Base-by-base conservation (phyloP, 2,888 invertebrate species). In the Digitonthophagus gazella region DNA sequence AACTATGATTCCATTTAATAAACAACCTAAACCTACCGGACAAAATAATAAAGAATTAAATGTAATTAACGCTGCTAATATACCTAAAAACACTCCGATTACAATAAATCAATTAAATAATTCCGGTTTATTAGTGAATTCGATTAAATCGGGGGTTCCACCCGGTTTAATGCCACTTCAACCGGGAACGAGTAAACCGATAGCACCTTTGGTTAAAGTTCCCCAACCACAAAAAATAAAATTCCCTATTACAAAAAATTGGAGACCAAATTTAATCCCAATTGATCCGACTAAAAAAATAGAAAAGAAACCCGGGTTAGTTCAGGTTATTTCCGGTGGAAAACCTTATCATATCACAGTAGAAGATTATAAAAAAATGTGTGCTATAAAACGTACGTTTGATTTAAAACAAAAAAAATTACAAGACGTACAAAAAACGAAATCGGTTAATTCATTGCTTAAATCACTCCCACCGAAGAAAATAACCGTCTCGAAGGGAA, bases 291-390 rank as follows among this genome's bases (percentile, higher is more conserved):
- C 65, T 15, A 80, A 80, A 73, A 80, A 79, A 69, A 67, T 74
- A 2, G 75, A 78, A 58, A 76, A 77, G 67, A 81, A 79, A 72
- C 88, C 88, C 2, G 89, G 89, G 68, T 83, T 91, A 16, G 89
- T 91, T n/a, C 90, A 91, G 76, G 91, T 91, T 0, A 89, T 91
- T 78, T 90, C 91, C 0, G 89, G 91, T 0, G 92, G 92, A n/a
- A 90, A 90, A 77, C 89, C 92, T 0, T 92, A 90, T 81, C 91
- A 92, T 79, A 89, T 93, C 75, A 91, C 91, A 2, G 86, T 93
- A 44, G 89, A 90, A 65, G 93, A 93, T 77, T 92, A 91, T 82
- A 92, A 92, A 81, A 91, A 92, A 73, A 91, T 91, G 91, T 91
- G 91, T 80, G 86, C 90, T 68, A 86, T 91, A 80, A 85, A 91